phyloP scores from a whole-genome alignment of 2,113 vertebrate genomes.

The Oreocharis arfaki region DNA sequence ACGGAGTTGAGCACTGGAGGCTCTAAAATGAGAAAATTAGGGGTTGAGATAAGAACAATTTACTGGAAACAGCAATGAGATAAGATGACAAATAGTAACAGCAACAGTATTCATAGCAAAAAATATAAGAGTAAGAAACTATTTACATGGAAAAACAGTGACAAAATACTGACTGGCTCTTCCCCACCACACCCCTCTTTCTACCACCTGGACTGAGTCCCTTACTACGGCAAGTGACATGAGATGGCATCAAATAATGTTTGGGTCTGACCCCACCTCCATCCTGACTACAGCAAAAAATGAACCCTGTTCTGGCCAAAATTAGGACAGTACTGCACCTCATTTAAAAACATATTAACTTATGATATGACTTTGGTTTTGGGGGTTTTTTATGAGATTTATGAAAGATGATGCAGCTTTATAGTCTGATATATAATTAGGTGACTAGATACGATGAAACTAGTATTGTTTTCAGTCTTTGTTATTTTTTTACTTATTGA shows the following conservation, averaged over 20 bases:
- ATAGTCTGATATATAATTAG: not conserved
- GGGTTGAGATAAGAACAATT: not conserved
- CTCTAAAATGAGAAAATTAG: not conserved
- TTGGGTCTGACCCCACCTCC: not conserved
- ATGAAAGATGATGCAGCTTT: not conserved
- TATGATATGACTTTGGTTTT: not conserved
- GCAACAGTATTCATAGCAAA: not conserved
- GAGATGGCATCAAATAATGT: not conserved
- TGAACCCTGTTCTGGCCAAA: not conserved
- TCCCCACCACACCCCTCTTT: not conserved
- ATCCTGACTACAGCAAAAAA: not conserved
- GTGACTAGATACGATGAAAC: not conserved
- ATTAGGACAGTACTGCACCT: not conserved
- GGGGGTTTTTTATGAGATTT: not conserved
- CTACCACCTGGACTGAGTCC: not conserved
- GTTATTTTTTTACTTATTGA: not conserved
- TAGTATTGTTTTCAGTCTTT: not conserved
- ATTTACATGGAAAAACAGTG: fast-evolving
- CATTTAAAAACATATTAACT: not conserved
- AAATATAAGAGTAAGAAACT: no score
- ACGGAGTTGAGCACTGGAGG: no score
- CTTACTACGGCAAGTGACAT: not conserved
- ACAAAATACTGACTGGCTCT: not conserved
- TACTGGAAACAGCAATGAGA: not conserved
- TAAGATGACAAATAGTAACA: not conserved